These are phyloP conservation scores for Mesorhabditis belari DNA, from an alignment of 2,888 invertebrate genomes.

Conservation along the genomic window DNA sequence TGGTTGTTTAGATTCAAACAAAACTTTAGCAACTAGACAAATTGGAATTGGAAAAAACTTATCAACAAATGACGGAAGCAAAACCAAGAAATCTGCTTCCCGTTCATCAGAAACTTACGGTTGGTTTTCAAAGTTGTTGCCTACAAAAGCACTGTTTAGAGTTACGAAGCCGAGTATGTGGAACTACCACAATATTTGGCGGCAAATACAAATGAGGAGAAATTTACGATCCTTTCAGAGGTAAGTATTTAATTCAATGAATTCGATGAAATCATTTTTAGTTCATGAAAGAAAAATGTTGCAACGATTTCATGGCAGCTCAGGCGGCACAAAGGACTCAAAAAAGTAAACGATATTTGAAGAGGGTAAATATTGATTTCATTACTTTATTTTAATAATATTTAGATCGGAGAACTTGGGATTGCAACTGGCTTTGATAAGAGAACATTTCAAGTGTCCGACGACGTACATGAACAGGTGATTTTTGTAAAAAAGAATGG, in stretches of 20 bases:
- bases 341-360: conserved; percentile 9
- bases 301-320: conserved; percentile 7
- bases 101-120: conserved; percentile 10
- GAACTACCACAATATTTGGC: too few species aligned
- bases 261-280: conserved; percentile 5
- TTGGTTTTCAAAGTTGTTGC: neutral
- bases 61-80: conserved; percentile 1
- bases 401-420: conserved; percentile 9
- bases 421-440: neutral
- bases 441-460: neutral
- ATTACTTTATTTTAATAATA: neutral
- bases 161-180: neutral
- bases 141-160: neutral
- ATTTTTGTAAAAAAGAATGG: too few species aligned
- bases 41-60: conserved; percentile 3
- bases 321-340: conserved; percentile 1
- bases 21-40: conserved; percentile 7
- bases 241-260: conserved; percentile 2
- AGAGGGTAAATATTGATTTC: neutral
- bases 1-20: neutral
- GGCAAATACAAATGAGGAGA: neutral
- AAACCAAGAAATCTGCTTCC: conserved; percentile 10
- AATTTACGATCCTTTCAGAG: neutral
- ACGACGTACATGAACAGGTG: too few species aligned
- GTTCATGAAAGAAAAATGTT: conserved; percentile 6